Evolutionary conservation across 2,797 vertebrate species (phyloP), one percentile per base, ranked within the genome.

Genomic region (Parotocinclus haroldoi): DNA sequence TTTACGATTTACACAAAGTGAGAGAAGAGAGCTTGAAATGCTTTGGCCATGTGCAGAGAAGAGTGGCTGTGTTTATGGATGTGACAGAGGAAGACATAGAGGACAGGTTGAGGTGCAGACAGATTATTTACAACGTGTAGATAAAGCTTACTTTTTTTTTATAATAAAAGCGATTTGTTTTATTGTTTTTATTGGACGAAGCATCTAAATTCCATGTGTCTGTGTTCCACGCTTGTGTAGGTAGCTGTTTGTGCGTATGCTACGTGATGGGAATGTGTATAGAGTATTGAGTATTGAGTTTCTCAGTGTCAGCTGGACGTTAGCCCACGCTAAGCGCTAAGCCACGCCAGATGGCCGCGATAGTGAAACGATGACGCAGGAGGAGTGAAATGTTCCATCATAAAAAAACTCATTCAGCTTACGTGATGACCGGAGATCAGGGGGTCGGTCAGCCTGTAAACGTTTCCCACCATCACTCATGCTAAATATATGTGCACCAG

Each of bases 281-380:
- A 59, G 54, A 54, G 63, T 68, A 63, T 45, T 59, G 70, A 68
- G 79, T 61, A 72, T 76, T 73, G 72, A 66, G 78, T 79, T 79
- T 79, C 78, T 65, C 54, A 0, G 46, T 72, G 72, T 73, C 68
- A 76, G 70, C 73, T 75, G 78, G 73, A 75, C 66, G 42, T 63
- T 72, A 76, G 72, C 63, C 67, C 69, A 71, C 48, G 76, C 59
- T 71, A 78, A 80, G 71, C 68, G 67, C 65, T 73, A 75, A 76
- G 70, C 63, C 70, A 51, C 58, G 67, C 78, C 78, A 79, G 76
- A 79, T 79, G 78, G 76, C 69, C 64, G 65, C 72, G 71, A 77
- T 76, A 76, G 73, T 76, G 71, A 76, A 65, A 62, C 56, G 71
- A 72, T 76, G 75, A 78, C 75, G 75, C 75, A 77, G 73, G 58